Evolutionary conservation across 2,888 invertebrate genomes (phyloP).

Genomic region (Dynastes tityus): DNA sequence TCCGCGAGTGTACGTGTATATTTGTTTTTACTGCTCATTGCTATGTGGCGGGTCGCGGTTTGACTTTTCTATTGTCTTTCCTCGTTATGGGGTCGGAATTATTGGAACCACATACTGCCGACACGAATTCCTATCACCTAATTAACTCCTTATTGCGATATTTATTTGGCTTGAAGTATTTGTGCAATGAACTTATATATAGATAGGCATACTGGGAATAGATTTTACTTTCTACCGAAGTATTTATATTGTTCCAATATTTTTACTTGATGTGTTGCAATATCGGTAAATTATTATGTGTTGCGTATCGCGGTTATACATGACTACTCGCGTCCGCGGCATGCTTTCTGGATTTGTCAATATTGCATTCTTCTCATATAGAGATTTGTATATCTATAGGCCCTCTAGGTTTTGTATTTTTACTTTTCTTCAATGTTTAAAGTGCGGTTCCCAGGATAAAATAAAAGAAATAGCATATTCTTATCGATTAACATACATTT

Average conservation of each 20-base stretch:
- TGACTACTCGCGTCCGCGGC: slow-evolving; percentile 15
- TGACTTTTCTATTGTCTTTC: slow-evolving; percentile 46
- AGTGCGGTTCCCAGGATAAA: too few species aligned
- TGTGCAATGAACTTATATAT: slow-evolving; percentile 35
- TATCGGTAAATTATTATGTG: slow-evolving; percentile 29
- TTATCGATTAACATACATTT: too few species aligned
- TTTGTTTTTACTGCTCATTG: slow-evolving; percentile 32
- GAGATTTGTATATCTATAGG: too few species aligned
- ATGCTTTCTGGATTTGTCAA: neutral
- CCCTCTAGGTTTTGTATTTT: too few species aligned
- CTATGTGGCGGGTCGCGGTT: slow-evolving; percentile 35
- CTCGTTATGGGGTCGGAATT: slow-evolving; percentile 43
- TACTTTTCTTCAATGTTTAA: too few species aligned
- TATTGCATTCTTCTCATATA: neutral
- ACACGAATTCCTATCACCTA: slow-evolving; percentile 46
- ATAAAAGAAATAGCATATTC: too few species aligned
- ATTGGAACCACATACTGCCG: slow-evolving; percentile 43
- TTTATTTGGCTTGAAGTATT: slow-evolving; percentile 42
- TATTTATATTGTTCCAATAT: slow-evolving; percentile 46
- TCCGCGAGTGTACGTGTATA: slow-evolving; percentile 11
- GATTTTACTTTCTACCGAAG: slow-evolving; percentile 45
- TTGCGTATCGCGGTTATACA: slow-evolving; percentile 30
- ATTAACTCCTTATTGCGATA: slow-evolving; percentile 47
- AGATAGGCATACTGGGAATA: slow-evolving; percentile 31
- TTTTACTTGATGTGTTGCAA: slow-evolving; percentile 40